phyloP scores from a whole-genome alignment of 2,888 invertebrate species.

The Drosophila recens region DNA sequence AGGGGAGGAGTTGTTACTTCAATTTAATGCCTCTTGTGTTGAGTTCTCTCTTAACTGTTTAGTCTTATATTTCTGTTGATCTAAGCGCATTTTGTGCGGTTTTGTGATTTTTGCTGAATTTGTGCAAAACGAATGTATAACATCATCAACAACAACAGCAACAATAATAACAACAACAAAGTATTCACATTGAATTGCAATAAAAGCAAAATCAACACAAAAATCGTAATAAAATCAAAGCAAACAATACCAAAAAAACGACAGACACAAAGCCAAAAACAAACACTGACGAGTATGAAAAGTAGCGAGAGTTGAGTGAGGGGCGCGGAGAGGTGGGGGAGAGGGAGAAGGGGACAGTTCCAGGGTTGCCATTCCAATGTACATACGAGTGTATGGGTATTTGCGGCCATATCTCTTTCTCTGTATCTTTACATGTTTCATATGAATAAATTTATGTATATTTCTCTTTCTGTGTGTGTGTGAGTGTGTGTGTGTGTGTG shows the following conservation, averaged over 20 bases:
- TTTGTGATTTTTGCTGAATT: slow-evolving; percentile 73
- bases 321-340: not conserved
- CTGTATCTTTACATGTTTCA: slow-evolving; percentile 47
- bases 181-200: slow-evolving; percentile 70
- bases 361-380: slow-evolving; percentile 16
- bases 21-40: slow-evolving; percentile 42
- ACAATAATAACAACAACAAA: slow-evolving; percentile 35
- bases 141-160: slow-evolving; percentile 42
- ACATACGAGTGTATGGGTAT: slow-evolving; percentile 24
- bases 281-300: slow-evolving; percentile 43
- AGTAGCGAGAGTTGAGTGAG: not conserved
- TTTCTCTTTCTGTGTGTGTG: slow-evolving; percentile 9
- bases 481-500: slow-evolving; percentile 23
- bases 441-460: slow-evolving; percentile 37
- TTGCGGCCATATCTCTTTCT: slow-evolving; percentile 41
- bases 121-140: slow-evolving; percentile 55
- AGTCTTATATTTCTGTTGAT: slow-evolving; percentile 61
- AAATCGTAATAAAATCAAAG: slow-evolving; percentile 77
- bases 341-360: not conserved
- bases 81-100: slow-evolving; percentile 71
- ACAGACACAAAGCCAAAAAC: slow-evolving; percentile 48
- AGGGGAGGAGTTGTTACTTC: slow-evolving; percentile 36
- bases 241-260: slow-evolving; percentile 66
- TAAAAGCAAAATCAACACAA: slow-evolving; percentile 76
- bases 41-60: slow-evolving; percentile 23